Evolutionary conservation across 2,113 vertebrate genomes (phyloP).

Genomic region (Lipotes vexillifer): DNA sequence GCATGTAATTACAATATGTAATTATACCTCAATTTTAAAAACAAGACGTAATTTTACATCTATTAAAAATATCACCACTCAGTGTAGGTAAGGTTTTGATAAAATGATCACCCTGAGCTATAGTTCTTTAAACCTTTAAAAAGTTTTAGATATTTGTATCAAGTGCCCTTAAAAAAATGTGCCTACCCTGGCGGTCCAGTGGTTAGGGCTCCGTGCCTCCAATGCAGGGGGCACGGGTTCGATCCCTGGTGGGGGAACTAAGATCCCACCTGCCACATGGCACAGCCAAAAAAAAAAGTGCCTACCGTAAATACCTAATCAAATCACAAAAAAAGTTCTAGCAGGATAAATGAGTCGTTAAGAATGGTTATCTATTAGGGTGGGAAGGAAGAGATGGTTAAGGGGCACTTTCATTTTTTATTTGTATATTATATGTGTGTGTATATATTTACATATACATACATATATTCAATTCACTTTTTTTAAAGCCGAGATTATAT

Average conservation of each 20-base stretch:
- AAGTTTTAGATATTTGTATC: background rate
- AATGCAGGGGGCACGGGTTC: too few species aligned
- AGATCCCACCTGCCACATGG: too few species aligned
- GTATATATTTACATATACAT: background rate
- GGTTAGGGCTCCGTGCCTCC: too few species aligned
- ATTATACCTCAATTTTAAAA: background rate
- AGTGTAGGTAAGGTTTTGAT: background rate
- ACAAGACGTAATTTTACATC: background rate
- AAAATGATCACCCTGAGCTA: background rate
- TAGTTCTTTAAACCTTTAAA: background rate
- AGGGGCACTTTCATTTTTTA: background rate
- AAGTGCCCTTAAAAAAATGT: background rate
- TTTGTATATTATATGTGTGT: background rate
- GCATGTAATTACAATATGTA: background rate
- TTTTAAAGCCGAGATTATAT: background rate
- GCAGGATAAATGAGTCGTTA: background rate
- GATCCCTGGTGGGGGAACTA: too few species aligned
- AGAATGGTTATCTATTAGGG: background rate
- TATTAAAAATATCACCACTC: background rate
- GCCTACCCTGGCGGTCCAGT: too few species aligned
- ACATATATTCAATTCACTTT: background rate
- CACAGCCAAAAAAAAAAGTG: background rate
- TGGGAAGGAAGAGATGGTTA: background rate
- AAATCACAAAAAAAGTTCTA: background rate
- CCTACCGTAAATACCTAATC: background rate